phyloP scores from a whole-genome alignment of 2,113 vertebrate species.

The Rhinogobius similis region DNA sequence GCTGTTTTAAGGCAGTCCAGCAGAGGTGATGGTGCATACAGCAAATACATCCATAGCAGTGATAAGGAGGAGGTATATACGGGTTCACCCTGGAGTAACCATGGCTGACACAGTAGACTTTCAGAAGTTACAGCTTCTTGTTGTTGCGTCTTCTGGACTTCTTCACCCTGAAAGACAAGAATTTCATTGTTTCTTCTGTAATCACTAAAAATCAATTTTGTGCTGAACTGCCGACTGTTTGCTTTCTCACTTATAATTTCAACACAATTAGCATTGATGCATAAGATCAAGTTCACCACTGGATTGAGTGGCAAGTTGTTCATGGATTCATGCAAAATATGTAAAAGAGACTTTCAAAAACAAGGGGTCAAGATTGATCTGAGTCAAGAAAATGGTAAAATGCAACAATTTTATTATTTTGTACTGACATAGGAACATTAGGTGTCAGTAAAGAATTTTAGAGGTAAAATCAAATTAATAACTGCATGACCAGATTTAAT shows the following conservation, averaged over 20 bases:
- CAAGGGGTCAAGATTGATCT: too few relatives aligned
- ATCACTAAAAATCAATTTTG: neutral
- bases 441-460: too few relatives aligned
- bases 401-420: too few relatives aligned
- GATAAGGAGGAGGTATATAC: slow-evolving; percentile 46
- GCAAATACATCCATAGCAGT: slow-evolving; percentile 66
- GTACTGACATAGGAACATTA: too few relatives aligned
- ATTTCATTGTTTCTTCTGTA: neutral
- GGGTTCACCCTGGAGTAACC: slow-evolving; percentile 22
- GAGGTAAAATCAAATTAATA: too few relatives aligned
- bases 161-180: slow-evolving; percentile 62
- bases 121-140: slow-evolving; percentile 52
- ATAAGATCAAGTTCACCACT: neutral
- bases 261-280: neutral
- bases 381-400: too few relatives aligned
- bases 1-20: slow-evolving; percentile 74
- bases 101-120: slow-evolving; percentile 10
- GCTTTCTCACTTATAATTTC: neutral
- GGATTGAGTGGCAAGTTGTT: neutral
- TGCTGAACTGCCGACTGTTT: neutral
- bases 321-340: neutral
- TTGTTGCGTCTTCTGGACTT: slow-evolving; percentile 67
- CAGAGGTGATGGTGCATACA: slow-evolving; percentile 46
- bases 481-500: too few relatives aligned
- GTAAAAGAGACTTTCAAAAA: neutral